phyloP scores from a whole-genome alignment of 2,888 invertebrate species.

The Leptopterna dolabrata region DNA sequence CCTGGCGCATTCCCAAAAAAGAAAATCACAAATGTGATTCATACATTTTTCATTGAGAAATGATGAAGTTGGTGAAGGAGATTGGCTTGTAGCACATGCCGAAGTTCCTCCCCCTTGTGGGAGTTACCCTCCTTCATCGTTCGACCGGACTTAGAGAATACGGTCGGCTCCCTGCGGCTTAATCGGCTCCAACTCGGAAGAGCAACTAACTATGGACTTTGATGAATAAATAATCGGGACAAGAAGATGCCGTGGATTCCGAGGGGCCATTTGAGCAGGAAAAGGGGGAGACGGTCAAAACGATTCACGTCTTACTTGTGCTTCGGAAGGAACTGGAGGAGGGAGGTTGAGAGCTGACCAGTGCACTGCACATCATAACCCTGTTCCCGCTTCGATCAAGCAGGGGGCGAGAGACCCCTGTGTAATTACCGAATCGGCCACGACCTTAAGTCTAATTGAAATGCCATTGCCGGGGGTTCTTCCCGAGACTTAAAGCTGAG shows the following conservation, averaged over 20 bases:
- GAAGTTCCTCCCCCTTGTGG: background rate
- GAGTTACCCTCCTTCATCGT: background rate
- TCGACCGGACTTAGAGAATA: background rate
- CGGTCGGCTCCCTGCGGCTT: background rate
- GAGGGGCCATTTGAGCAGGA: conserved; percentile 41
- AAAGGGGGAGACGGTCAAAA: conserved; percentile 31
- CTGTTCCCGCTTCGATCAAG: background rate
- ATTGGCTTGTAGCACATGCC: background rate
- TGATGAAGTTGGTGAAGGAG: background rate
- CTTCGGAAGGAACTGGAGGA: background rate
- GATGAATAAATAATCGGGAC: conserved; percentile 48
- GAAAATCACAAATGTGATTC: too few relatives aligned
- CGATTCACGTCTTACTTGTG: conserved; percentile 43
- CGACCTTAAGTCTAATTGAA: conserved; percentile 39
- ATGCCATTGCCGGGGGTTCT: conserved; percentile 35
- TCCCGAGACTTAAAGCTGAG: too few relatives aligned
- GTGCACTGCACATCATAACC: conserved; percentile 39
- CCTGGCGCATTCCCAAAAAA: too few relatives aligned
- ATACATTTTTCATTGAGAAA: background rate
- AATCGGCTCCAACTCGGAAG: conserved; percentile 10
- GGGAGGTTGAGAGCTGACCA: conserved; percentile 14
- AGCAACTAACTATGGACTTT: conserved; percentile 27
- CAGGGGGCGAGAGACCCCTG: background rate
- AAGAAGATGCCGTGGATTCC: conserved; percentile 45
- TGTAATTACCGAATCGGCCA: background rate